These are phyloP conservation scores for Chalcis sispes DNA, from an alignment of 2,888 invertebrate species.

Conservation along the genomic window DNA sequence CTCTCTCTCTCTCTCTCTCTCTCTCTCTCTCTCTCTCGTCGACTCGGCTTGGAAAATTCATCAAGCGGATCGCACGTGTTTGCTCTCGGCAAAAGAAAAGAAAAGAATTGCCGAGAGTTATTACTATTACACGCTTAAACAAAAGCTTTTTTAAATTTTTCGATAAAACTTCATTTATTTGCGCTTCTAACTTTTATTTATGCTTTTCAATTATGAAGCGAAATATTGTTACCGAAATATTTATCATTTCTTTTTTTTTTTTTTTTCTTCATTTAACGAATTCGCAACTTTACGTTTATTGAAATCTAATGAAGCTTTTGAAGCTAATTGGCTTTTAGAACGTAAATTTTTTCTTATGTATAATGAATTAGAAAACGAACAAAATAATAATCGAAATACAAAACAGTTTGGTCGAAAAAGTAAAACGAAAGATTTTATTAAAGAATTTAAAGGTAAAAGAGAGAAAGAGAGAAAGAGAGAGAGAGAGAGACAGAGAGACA, in stretches of 20 bases:
- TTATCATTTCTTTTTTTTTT: not conserved
- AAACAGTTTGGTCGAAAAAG: slow-evolving; percentile 1
- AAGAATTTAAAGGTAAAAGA: not conserved
- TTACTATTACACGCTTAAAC: not conserved
- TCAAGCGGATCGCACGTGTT: slow-evolving; percentile 47
- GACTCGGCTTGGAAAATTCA: slow-evolving; percentile 44
- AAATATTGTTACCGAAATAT: too few relatives aligned
- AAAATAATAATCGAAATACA: slow-evolving; percentile 12
- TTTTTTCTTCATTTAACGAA: not conserved
- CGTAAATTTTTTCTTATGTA: too few relatives aligned
- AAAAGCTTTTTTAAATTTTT: not conserved
- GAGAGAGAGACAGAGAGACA: too few relatives aligned
- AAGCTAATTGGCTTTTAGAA: slow-evolving; percentile 1
- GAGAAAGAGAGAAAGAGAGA: too few relatives aligned
- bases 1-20: not conserved
- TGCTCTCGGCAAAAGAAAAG: slow-evolving; percentile 36
- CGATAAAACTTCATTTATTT: not conserved
- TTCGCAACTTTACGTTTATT: slow-evolving; percentile 1
- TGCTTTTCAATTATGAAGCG: too few relatives aligned
- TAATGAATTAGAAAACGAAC: too few relatives aligned
- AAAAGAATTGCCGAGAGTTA: not conserved
- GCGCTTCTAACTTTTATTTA: too few relatives aligned
- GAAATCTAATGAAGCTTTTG: not conserved
- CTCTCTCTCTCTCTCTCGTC: not conserved
- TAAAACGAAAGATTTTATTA: not conserved